A percentile compares a stretch with the other conserved stretches of the same genome.
phyloP scores from a whole-genome alignment of 2,888 invertebrate genomes.

The Agrypnus murinus region DNA sequence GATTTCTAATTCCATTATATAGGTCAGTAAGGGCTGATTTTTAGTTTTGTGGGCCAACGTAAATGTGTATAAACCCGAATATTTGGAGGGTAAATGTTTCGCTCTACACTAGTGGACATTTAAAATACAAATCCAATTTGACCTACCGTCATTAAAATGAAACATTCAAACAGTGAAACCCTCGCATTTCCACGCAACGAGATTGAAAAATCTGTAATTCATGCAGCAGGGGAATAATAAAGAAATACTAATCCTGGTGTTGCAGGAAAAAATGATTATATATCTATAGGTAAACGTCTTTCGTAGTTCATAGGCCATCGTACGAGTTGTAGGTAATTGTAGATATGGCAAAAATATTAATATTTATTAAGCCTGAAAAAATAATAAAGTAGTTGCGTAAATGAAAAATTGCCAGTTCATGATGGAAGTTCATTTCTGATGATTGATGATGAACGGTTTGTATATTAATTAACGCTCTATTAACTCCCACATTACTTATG shows the following conservation, averaged over 20 bases:
- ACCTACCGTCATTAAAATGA: slow-evolving; percentile 52
- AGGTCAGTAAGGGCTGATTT: slow-evolving; percentile 31
- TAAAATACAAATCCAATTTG: slow-evolving; percentile 53
- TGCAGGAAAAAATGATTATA: slow-evolving; percentile 38
- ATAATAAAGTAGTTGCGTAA: too few relatives aligned
- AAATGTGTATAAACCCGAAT: neutral
- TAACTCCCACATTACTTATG: too few relatives aligned
- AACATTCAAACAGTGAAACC: slow-evolving; percentile 51
- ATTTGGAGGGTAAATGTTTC: slow-evolving; percentile 23
- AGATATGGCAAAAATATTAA: too few relatives aligned
- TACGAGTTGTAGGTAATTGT: too few relatives aligned
- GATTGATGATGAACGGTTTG: too few relatives aligned
- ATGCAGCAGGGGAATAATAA: slow-evolving; percentile 47
- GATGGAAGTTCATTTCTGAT: too few relatives aligned
- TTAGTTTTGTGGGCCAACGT: slow-evolving; percentile 11
- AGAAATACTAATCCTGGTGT: slow-evolving; percentile 40
- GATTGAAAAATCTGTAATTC: slow-evolving; percentile 56
- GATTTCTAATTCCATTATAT: slow-evolving; percentile 16
- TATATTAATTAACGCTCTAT: too few relatives aligned
- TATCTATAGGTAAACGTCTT: slow-evolving; percentile 29
- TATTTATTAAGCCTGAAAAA: too few relatives aligned
- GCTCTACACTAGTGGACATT: slow-evolving; percentile 37
- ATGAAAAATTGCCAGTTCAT: too few relatives aligned
- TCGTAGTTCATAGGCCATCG: neutral
- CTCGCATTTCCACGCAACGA: slow-evolving; percentile 38